These are phyloP conservation scores for Dendrocincla fuliginosa DNA, from an alignment of 2,797 vertebrate genomes.

Conservation along the genomic window DNA sequence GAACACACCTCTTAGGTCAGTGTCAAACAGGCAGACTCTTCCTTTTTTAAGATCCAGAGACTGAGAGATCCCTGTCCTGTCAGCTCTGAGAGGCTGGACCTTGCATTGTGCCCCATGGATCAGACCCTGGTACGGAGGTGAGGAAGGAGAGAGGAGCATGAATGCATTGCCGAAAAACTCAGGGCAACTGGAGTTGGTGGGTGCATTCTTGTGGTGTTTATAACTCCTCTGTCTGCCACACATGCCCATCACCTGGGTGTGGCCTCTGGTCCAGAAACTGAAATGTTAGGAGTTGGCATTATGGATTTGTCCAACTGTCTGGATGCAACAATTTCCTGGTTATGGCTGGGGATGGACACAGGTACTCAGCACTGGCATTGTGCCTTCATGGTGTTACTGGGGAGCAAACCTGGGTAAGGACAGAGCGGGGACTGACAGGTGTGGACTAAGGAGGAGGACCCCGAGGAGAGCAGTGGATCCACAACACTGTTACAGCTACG, in stretches of 20 bases:
- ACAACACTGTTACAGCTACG: not conserved
- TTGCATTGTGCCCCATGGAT: not conserved
- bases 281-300: not conserved
- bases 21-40: not conserved
- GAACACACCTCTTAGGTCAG: not conserved
- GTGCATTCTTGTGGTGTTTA: not conserved
- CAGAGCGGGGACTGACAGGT: rapidly evolving
- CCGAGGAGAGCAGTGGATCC: not conserved
- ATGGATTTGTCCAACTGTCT: not conserved
- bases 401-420: not conserved
- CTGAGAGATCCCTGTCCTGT: not conserved
- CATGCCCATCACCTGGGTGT: rapidly evolving
- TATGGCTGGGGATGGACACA: rapidly evolving
- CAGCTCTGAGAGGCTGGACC: not conserved
- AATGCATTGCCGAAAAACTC: rapidly evolving
- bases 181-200: not conserved
- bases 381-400: not conserved
- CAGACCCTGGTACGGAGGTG: not conserved
- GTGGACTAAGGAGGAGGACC: not conserved
- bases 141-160: not conserved
- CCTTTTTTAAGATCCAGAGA: not conserved
- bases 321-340: not conserved
- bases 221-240: not conserved
- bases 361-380: rapidly evolving
- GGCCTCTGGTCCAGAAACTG: not conserved